Percentiles rank a stretch among this genome's conserved stretches.
Conservation (phyloP, 1,140 invertebrate species). For the Ptiloglossa arizonensis region DNA sequence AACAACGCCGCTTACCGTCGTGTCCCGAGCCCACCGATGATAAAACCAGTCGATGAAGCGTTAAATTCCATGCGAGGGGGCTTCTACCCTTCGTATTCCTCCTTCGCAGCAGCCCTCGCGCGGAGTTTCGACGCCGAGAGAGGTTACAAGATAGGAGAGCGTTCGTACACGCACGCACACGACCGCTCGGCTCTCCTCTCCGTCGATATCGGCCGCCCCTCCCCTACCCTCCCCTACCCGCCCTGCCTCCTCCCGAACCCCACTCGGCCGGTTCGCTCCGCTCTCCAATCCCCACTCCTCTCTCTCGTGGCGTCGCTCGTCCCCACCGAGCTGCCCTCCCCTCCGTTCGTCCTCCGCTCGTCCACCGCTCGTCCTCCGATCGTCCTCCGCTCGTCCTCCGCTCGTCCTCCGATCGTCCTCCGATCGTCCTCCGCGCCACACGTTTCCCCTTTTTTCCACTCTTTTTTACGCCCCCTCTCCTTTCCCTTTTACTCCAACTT, state of each 20-base stretch:
- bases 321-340: neutral
- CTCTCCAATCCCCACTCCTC: neutral
- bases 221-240: neutral
- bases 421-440: neutral
- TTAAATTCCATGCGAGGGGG: conserved; percentile 43
- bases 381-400: neutral
- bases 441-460: neutral
- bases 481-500: conserved; percentile 4
- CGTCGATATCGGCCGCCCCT: conserved; percentile 45
- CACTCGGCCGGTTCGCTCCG: too few relatives aligned
- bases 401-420: too few relatives aligned
- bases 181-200: conserved; percentile 42
- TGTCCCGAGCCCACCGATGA: conserved; percentile 18
- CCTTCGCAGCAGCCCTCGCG: conserved; percentile 22
- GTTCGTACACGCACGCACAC: conserved; percentile 40
- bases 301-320: neutral
- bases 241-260: neutral
- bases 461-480: neutral
- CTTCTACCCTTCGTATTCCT: conserved; percentile 29
- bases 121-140: conserved; percentile 14
- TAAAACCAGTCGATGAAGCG: conserved; percentile 49
- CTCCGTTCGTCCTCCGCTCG: neutral
- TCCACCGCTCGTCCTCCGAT: neutral
- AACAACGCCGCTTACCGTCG: conserved; percentile 18
- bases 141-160: conserved; percentile 8